Evolutionary conservation across 2,113 vertebrate genomes (phyloP).

Genomic region (Stigmatopora argus): DNA sequence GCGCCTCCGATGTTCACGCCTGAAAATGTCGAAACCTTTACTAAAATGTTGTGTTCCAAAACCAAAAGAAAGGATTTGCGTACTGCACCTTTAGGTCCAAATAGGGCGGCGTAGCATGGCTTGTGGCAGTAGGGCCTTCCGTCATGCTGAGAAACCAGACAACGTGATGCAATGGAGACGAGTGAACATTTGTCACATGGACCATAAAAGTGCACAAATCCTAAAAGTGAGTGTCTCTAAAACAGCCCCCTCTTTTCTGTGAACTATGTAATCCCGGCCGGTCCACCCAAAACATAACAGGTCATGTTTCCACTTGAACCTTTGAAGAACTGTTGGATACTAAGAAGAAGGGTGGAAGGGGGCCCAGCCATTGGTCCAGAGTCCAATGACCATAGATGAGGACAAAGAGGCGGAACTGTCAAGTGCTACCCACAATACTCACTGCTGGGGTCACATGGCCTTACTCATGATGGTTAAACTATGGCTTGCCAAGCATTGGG

Average conservation of each 20-base stretch:
- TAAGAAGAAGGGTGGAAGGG: slow-evolving; percentile 40
- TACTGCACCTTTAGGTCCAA: slow-evolving; percentile 80
- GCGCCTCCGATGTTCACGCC: slow-evolving; percentile 94
- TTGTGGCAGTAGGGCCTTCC: slow-evolving; percentile 86
- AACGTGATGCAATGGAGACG: slow-evolving; percentile 10
- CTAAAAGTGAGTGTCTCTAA: slow-evolving; percentile 14
- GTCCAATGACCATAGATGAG: slow-evolving; percentile 52
- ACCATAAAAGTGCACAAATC: too few species aligned
- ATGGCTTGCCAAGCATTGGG: background rate
- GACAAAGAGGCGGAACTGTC: slow-evolving; percentile 14
- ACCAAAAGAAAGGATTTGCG: slow-evolving; percentile 1
- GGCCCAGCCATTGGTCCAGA: slow-evolving; percentile 32
- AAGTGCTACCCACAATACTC: background rate
- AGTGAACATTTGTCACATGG: background rate
- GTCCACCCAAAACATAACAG: slow-evolving; percentile 18
- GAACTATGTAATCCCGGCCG: slow-evolving; percentile 33
- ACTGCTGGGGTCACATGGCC: background rate
- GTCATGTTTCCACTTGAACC: slow-evolving; percentile 22
- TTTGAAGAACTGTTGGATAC: slow-evolving; percentile 36
- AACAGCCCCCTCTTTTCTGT: slow-evolving; percentile 26
- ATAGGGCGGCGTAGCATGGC: slow-evolving; percentile 86
- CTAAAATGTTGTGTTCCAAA: background rate
- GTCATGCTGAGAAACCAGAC: slow-evolving; percentile 71
- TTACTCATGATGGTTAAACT: background rate
- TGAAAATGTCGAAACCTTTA: slow-evolving; percentile 33